A percentile compares a stretch with the other conserved stretches of the same genome.
phyloP scores from a whole-genome alignment of 2,113 vertebrate species.

The Phoenicopterus ruber region DNA sequence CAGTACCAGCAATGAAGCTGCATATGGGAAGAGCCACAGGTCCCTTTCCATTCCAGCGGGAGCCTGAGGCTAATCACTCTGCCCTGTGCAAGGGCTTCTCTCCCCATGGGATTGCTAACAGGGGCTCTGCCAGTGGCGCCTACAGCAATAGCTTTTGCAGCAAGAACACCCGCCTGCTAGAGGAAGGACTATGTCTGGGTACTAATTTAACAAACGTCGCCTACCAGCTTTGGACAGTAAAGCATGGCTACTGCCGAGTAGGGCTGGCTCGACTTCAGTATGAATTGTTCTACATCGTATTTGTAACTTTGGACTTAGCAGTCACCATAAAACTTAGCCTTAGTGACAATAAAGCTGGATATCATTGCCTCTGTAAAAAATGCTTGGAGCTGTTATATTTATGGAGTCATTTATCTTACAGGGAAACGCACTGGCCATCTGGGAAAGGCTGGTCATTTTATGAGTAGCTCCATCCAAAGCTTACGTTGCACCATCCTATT shows the following conservation, averaged over 20 bases:
- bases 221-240: not conserved
- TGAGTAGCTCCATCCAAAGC: not conserved
- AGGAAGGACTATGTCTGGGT: no score
- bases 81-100: not conserved
- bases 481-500: not conserved
- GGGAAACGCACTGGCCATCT: not conserved
- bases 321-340: not conserved
- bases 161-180: not conserved
- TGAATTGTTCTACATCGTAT: not conserved
- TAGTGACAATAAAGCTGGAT: not conserved
- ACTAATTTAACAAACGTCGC: not conserved
- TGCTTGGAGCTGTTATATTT: not conserved
- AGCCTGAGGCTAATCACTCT: not conserved
- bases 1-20: not conserved
- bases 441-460: not conserved
- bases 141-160: not conserved
- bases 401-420: not conserved
- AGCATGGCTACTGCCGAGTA: not conserved
- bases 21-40: not conserved
- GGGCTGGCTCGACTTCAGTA: not conserved
- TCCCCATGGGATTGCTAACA: not conserved
- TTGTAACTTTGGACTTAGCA: not conserved
- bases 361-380: not conserved
- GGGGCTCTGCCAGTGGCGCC: not conserved
- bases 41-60: not conserved